Conservation (phyloP, 2,113 vertebrate species). For the Heliornis fulica region DNA sequence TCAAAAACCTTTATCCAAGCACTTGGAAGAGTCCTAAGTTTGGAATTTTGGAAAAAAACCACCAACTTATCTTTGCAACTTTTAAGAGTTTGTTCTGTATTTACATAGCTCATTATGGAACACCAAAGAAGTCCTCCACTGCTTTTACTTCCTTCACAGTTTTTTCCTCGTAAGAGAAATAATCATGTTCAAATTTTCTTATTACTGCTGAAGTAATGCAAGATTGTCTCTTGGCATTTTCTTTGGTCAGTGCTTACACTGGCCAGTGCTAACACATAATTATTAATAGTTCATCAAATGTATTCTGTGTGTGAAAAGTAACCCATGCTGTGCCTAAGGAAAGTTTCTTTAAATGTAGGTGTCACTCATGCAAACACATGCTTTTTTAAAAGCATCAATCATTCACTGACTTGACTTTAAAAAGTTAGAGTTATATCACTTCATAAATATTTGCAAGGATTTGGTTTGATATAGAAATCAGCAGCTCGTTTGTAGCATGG, state of each 20-base stretch:
- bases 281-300: not conserved
- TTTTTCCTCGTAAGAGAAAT: not conserved
- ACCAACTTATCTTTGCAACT: not conserved
- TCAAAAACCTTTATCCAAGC: not conserved
- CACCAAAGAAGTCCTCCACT: not conserved
- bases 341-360: not conserved
- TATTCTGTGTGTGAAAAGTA: not conserved
- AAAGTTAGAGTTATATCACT: not conserved
- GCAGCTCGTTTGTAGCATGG: not conserved
- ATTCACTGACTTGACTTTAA: not conserved
- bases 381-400: not conserved
- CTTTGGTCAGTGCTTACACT: not conserved
- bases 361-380: not conserved
- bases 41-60: rapidly evolving
- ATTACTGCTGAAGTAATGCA: not conserved
- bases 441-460: not conserved
- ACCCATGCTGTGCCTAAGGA: not conserved
- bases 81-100: not conserved
- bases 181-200: not conserved
- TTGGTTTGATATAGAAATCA: not conserved
- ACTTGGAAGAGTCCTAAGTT: not conserved
- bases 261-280: not conserved
- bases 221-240: not conserved
- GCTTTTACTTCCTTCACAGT: not conserved
- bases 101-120: not conserved